Evolutionary conservation across 2,113 vertebrate species (phyloP), one percentile per base, ranked within the genome.

Genomic region (Parotia lawesii): DNA sequence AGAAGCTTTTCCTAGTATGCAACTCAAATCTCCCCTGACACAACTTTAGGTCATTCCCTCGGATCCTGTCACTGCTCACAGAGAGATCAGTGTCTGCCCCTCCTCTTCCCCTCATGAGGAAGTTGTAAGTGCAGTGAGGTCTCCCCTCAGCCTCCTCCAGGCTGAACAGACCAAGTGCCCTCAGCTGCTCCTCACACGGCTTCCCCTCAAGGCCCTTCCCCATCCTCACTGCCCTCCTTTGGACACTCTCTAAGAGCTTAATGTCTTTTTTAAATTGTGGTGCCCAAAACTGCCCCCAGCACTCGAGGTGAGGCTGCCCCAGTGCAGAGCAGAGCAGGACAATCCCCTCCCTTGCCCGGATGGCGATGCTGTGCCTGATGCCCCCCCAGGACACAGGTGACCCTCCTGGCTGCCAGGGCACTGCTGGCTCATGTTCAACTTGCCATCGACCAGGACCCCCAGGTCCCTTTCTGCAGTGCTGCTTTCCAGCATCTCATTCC

Each of bases 131-230:
- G 31, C 25, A 44, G 0, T 42, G 60, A 42, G 8, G 42, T 66
- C 15, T 35, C 50, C 20, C 13, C 60, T 65, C 24, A 57, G 44
- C 42, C 51, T 57, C 16, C 61, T 83, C 22, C 44, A 50, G 44
- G 17, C 17, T 58, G 44, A 58, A 25, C 31, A 85, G 31, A 37
- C 25, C 37, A 21, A 42, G 31, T 14, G 31, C 1, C 11, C 11
- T 11, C 31, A 51, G 37, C 17, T 0, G 0, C 7, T 44, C 51
- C 37, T 66, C 20, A 21, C 7, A 20, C 1, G 0, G 16, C 29
- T 70, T 70, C 37, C 4, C 35, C 51, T 57, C 51, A 48, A 42
- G 51, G 25, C 20, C 42, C 44, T 66, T 42, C 60, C 48, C 12
- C 60, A 56, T 24, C 12, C 20, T 57, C 4, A 0, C 9, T 25